A percentile compares a stretch with the other conserved stretches of the same genome.
Conservation (phyloP, 2,888 invertebrate genomes). For the Plemyria rubiginata region DNA sequence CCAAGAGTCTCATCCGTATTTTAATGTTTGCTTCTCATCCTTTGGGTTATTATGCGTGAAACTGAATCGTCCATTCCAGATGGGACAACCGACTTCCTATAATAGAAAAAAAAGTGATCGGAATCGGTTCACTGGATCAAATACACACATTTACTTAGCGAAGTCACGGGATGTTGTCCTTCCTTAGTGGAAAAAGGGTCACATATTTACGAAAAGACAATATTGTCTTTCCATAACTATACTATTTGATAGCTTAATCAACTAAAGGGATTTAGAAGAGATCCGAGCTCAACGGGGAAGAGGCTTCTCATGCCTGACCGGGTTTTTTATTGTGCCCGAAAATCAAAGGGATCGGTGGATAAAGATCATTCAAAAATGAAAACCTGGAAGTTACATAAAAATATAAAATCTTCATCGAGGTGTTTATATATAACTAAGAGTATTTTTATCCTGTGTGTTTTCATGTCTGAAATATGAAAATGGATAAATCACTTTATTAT, state of each 20-base stretch:
- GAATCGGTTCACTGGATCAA: conserved; percentile 42
- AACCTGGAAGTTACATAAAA: conserved; percentile 1
- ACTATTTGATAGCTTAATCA: conserved; percentile 45
- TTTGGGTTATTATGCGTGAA: conserved; percentile 44
- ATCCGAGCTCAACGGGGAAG: conserved; percentile 37
- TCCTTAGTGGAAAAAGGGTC: conserved; percentile 45
- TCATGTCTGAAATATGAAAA: not conserved
- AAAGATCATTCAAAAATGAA: conserved; percentile 26
- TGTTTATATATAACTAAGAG: not conserved
- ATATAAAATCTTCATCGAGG: conserved; percentile 1
- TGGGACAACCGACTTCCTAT: conserved; percentile 40
- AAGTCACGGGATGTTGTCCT: conserved; percentile 45
- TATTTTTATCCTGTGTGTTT: not conserved
- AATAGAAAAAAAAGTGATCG: conserved; percentile 42
- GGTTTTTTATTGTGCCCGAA: conserved; percentile 41
- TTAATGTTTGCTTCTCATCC: conserved; percentile 44
- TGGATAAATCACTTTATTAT: not conserved
- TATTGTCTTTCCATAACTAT: conserved; percentile 45
- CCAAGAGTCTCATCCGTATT: conserved; percentile 33
- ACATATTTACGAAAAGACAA: conserved; percentile 45
- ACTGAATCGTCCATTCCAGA: conserved; percentile 42
- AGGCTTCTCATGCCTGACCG: conserved; percentile 42
- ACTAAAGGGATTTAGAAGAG: conserved; percentile 44
- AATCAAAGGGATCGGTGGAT: conserved; percentile 40
- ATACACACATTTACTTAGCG: conserved; percentile 45